These are phyloP conservation scores for Stenichneumon culpator DNA, from an alignment of 2,888 invertebrate species.

Conservation along the genomic window DNA sequence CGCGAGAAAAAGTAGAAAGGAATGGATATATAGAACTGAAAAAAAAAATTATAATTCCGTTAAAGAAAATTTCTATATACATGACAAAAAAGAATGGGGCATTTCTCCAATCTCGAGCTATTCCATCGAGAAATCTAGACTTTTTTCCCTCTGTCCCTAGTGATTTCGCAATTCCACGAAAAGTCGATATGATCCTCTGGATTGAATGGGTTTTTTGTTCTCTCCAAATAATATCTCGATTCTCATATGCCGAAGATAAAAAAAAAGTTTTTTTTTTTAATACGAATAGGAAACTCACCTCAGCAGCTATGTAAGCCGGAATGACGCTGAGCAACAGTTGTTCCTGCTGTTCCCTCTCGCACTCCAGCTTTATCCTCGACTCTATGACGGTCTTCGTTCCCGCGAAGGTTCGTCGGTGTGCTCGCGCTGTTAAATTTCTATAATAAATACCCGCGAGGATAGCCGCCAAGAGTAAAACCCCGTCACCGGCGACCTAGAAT, in stretches of 20 bases:
- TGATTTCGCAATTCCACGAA: conserved; percentile 29
- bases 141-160: background rate
- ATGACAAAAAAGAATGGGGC: conserved; percentile 1
- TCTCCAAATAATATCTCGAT: conserved; percentile 13
- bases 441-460: conserved; percentile 95
- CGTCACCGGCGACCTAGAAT: conserved; percentile 91
- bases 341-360: conserved; percentile 97
- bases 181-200: background rate
- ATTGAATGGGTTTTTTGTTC: conserved; percentile 8
- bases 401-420: conserved; percentile 95
- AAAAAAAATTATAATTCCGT: conserved; percentile 18
- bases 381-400: conserved; percentile 96
- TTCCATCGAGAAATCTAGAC: conserved; percentile 1
- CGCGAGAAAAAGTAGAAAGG: background rate
- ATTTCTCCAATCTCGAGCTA: conserved; percentile 8
- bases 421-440: conserved; percentile 94
- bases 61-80: conserved; percentile 27
- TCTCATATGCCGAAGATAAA: background rate
- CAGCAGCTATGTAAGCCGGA: conserved; percentile 97
- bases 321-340: conserved; percentile 96
- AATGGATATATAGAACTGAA: background rate
- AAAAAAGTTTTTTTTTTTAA: conserved; percentile 1
- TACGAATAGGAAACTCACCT: conserved; percentile 87
- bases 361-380: conserved; percentile 96
- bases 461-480: conserved; percentile 91